Conservation (phyloP, 1,140 invertebrate species). For the Drosophila mauritiana region DNA sequence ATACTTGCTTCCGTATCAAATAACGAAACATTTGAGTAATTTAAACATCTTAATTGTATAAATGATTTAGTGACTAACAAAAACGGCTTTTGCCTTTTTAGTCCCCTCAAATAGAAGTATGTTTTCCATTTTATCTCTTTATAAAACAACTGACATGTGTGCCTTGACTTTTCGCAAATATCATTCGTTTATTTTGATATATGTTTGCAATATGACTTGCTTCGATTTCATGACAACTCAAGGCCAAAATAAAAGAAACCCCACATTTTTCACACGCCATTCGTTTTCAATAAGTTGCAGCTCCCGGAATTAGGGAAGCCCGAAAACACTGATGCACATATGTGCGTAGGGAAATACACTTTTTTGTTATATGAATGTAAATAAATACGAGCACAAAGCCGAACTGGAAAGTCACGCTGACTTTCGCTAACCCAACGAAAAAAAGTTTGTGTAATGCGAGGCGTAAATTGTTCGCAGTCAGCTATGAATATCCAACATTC, state of each 20-base stretch:
- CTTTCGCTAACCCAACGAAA: slow-evolving; percentile 43
- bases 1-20: no score
- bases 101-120: neutral
- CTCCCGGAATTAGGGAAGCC: slow-evolving; percentile 62
- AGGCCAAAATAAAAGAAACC: slow-evolving; percentile 14
- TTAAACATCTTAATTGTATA: neutral
- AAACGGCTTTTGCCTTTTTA: neutral
- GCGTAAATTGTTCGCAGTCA: slow-evolving; percentile 69
- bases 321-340: slow-evolving; percentile 41
- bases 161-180: slow-evolving; percentile 5
- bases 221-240: slow-evolving; percentile 32
- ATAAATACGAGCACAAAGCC: slow-evolving; percentile 25
- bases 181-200: slow-evolving; percentile 41
- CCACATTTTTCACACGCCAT: slow-evolving; percentile 73
- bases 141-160: slow-evolving; percentile 3
- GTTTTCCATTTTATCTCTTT: neutral
- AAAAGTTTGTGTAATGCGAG: slow-evolving; percentile 71
- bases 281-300: slow-evolving; percentile 76
- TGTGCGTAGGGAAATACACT: slow-evolving; percentile 12
- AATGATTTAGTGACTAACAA: neutral
- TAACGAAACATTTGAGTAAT: neutral
- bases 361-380: slow-evolving; percentile 32
- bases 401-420: slow-evolving; percentile 67
- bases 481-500: slow-evolving; percentile 42
- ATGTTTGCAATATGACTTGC: slow-evolving; percentile 33